Evolutionary conservation across 2,888 invertebrate species (phyloP).

Genomic region (Hirtodrosophila confusa): DNA sequence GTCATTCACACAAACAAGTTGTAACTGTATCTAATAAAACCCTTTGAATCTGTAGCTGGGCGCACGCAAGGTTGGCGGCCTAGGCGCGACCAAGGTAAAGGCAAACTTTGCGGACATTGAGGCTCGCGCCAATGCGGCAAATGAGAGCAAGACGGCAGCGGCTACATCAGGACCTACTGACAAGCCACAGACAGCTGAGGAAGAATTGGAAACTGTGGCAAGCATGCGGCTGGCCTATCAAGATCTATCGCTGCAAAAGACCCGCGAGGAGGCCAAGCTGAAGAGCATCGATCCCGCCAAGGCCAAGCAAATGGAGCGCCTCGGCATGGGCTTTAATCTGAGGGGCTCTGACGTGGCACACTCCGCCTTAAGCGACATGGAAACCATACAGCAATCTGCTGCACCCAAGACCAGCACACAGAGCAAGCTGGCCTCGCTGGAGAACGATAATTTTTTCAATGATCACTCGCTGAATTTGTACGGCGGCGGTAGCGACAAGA

Average conservation of each 20-base stretch:
- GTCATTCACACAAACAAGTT: slow-evolving; percentile 55
- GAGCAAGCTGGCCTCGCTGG: slow-evolving; percentile 64
- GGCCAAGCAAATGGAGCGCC: slow-evolving; percentile 94
- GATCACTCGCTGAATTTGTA: slow-evolving; percentile 77
- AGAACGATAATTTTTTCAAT: slow-evolving; percentile 76
- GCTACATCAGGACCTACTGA: slow-evolving; percentile 64
- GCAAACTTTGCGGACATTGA: slow-evolving; percentile 98
- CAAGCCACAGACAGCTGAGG: slow-evolving; percentile 85
- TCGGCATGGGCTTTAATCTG: slow-evolving; percentile 93
- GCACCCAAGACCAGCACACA: slow-evolving; percentile 77
- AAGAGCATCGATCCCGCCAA: slow-evolving; percentile 91
- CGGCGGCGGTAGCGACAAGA: slow-evolving; percentile 50
- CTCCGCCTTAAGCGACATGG: slow-evolving; percentile 96
- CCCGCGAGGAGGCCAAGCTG: slow-evolving; percentile 89
- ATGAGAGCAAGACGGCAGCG: slow-evolving; percentile 87
- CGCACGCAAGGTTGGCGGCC: slow-evolving; percentile 90
- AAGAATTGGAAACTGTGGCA: slow-evolving; percentile 89
- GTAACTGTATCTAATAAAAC: not conserved
- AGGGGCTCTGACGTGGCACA: slow-evolving; percentile 88
- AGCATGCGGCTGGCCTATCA: slow-evolving; percentile 91
- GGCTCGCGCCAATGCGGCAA: slow-evolving; percentile 93
- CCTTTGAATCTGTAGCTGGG: slow-evolving; percentile 87
- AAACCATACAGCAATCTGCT: slow-evolving; percentile 93
- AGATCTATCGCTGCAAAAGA: slow-evolving; percentile 88
- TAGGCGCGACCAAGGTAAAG: slow-evolving; percentile 97